Evolutionary conservation across 2,113 vertebrate genomes (phyloP), one percentile per base, ranked within the genome.

Genomic region (Gopherus flavomarginatus): DNA sequence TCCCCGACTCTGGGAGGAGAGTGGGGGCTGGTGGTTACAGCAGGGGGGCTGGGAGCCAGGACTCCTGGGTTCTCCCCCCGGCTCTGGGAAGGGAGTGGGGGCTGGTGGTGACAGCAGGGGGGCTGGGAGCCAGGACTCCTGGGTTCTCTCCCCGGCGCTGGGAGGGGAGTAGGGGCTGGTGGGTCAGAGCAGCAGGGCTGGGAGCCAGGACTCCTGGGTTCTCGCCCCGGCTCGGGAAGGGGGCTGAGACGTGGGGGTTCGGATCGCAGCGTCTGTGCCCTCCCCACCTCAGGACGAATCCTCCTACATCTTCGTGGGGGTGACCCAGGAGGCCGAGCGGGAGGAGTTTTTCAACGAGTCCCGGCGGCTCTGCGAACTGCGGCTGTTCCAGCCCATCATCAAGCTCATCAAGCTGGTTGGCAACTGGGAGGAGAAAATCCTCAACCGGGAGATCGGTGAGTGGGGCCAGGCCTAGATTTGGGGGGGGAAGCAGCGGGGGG

Each of bases 311-410:
- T 98, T 99, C 92, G 98, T 99, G 83, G 98, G 98, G 7, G 98
- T 99, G 93, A 99, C 98, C 29, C 98, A 99, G 96, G 98, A 99
- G 85, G 98, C 98, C 0, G 98, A 99, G 90, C 94, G 98, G 88
- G 98, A 99, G 95, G 98, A 98, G 96, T 99, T 98, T 88, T 99
- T 98, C 0, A 98, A 99, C 3, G 98, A 99, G 93, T 98, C 98
- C 0, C 94, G 98, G 9, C 96, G 98, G 0, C 97, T 99, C 42
- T 99, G 98, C 11, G 98, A 98, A 93, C 97, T 99, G 1, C 97
- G 98, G 47, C 97, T 99, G 19, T 99, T 99, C 87, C 98, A 98
- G 81, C 98, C 98, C 0, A 98, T 99, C n/a, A n/a, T n/a, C n/a
- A n/a, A n/a, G n/a, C n/a, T n/a, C 91, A 98, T 99, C 1, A 98